Base-by-base conservation (phyloP, 1,140 invertebrate genomes). In the Scaptomyza hsui region DNA sequence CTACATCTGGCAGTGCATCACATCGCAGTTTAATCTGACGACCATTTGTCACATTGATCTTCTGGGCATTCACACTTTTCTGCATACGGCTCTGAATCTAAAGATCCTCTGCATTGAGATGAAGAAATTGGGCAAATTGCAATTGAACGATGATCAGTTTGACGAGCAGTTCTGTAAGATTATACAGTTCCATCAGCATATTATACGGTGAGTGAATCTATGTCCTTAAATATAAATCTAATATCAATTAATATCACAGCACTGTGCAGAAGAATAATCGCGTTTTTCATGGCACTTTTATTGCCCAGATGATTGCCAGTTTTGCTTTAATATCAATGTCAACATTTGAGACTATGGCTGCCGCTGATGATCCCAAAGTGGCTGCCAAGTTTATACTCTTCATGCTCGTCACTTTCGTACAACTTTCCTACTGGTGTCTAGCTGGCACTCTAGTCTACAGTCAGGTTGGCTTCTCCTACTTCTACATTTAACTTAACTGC, bases 61-160 rank as follows among this genome's bases (percentile, higher is more conserved):
- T n/a, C n/a, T 86, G 19, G 80, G 80, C 10, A 59, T 78, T 4
- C 53, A 69, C n/a, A 61, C 45, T 0, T 71, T 89, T n/a, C 3
- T 73, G 0, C 78, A 90, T 21, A 90, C 81, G 0, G 70, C 86
- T 0, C 45, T 89, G n/a, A 89, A 89, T 51, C 71, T 90, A 39
- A 76, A 75, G 44, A 62, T 89, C 1, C 47, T 89, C 0, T 76
- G 78, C 63, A 51, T 86, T 4, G 68, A 72, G 19, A 29, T 90
- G 10, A 32, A 62, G 3, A 64, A 72, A 0, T 35, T 90, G 51
- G 57, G 81, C 0, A 69, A 70, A 1, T 16, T 57, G 16, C 3
- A 6, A 3, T 12, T 48, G 3, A 70, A 13, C 24, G 63, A 85
- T 45, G 21, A 10, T 0, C 37, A 42, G 0, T 79, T 76, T 21